These are phyloP conservation scores for Maniola hyperantus DNA, from an alignment of 2,888 invertebrate genomes.

Conservation along the genomic window DNA sequence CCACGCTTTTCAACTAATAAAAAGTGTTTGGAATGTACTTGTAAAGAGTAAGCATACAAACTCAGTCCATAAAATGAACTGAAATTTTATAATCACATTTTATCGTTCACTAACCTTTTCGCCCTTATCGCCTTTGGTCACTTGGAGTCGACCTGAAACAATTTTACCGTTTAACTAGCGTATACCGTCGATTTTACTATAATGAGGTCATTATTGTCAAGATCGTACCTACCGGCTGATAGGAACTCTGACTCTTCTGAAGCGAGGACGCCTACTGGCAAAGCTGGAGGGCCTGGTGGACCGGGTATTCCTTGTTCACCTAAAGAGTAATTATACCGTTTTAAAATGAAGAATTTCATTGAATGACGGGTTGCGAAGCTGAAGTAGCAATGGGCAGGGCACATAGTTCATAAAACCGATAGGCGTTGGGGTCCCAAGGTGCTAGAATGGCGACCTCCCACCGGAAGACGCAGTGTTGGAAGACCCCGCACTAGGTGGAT, in stretches of 20 bases:
- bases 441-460: no score
- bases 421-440: no score
- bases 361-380: no score
- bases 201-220: background rate
- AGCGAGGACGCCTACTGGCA: conserved; percentile 48
- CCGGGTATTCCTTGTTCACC: conserved; percentile 77
- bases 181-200: background rate
- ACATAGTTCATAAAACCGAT: no score
- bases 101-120: conserved; percentile 63
- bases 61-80: background rate
- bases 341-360: no score
- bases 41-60: background rate
- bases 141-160: conserved; percentile 51
- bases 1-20: no score
- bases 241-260: conserved; percentile 63
- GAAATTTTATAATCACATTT: background rate
- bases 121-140: conserved; percentile 65
- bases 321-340: conserved; percentile 41
- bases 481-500: no score
- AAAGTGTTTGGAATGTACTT: no score
- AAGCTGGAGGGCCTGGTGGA: conserved; percentile 67
- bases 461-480: no score
- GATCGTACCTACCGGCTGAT: conserved; percentile 50
- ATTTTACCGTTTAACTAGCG: conserved; percentile 20
- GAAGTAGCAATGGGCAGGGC: no score